phyloP scores from a whole-genome alignment of 2,888 invertebrate species.

The Sepioteuthis lessoniana region DNA sequence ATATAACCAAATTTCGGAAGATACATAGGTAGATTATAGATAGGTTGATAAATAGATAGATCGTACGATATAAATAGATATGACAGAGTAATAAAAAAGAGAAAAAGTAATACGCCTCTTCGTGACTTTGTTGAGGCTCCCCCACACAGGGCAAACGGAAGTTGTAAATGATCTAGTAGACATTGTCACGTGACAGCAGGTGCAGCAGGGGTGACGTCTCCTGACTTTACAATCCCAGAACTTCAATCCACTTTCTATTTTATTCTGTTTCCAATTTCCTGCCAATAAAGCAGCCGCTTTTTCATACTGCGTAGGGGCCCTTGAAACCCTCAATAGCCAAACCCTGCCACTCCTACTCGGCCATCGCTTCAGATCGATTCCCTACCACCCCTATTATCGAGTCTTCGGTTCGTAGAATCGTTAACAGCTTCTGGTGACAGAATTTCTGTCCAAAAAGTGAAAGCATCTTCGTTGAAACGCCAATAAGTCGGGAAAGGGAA shows the following conservation, averaged over 20 bases:
- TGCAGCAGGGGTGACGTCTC: background rate
- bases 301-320: background rate
- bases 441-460: background rate
- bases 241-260: background rate
- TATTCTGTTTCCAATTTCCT: conserved; percentile 10
- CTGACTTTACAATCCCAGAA: background rate
- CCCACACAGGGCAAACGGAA: background rate
- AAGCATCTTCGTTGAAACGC: background rate
- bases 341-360: too few species aligned
- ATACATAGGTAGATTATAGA: background rate
- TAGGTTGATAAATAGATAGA: background rate
- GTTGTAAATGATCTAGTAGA: background rate
- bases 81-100: background rate
- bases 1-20: too few species aligned
- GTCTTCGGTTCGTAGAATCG: background rate
- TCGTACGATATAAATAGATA: background rate
- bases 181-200: background rate
- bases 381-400: background rate
- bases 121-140: background rate
- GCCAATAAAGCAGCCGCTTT: background rate
- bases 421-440: background rate
- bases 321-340: too few species aligned
- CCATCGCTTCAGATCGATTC: too few species aligned
- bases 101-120: background rate
- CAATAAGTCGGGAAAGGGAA: background rate